Evolutionary conservation across 2,797 vertebrate genomes (phyloP), one percentile per base, ranked within the genome.

Genomic region (Paramormyrops hopkinsi): DNA sequence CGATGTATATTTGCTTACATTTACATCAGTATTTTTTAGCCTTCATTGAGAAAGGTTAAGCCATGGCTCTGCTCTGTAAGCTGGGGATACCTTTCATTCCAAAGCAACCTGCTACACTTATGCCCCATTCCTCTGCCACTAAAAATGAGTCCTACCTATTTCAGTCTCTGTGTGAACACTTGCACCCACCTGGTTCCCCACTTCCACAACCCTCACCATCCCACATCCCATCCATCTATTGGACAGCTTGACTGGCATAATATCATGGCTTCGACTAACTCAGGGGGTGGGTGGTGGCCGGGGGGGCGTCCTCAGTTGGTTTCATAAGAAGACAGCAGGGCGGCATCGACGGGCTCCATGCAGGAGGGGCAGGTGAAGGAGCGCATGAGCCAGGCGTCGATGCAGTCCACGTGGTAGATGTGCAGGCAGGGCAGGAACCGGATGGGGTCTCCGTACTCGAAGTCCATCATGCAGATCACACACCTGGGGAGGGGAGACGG

Each of bases 401-500:
- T 97, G 95, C 97, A 98, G 73, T 96, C 96, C 91, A 96, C 92
- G 1, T 98, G 97, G 93, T 97, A 98, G 93, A 96, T 95, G 94
- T 98, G 97, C 91, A 97, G 95, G 90, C 97, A 98, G 89, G 97
- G 97, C 92, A 97, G 91, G 93, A 97, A 97, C 92, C 96, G 96
- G 29, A 98, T 94, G 12, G 96, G 95, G 76, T 97, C 96, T 0
- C 96, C 95, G 0, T 95, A 96, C 89, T 96, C 96, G 90, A 97
- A 97, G 92, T 97, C 97, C 96, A 97, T 93, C 97, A 97, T 97
- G 94, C 97, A 97, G 95, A 97, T 97, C 91, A 97, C 97, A 94
- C 97, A 97, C 94, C 97, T 97, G n/a, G 6, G 56, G 91, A 4
- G 91, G 6, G 2, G 19, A 59, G 33, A 83, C 19, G 17, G 87